Evolutionary conservation across 2,888 invertebrate species (phyloP), one percentile per base, ranked within the genome.

Genomic region (Spodoptera exigua): DNA sequence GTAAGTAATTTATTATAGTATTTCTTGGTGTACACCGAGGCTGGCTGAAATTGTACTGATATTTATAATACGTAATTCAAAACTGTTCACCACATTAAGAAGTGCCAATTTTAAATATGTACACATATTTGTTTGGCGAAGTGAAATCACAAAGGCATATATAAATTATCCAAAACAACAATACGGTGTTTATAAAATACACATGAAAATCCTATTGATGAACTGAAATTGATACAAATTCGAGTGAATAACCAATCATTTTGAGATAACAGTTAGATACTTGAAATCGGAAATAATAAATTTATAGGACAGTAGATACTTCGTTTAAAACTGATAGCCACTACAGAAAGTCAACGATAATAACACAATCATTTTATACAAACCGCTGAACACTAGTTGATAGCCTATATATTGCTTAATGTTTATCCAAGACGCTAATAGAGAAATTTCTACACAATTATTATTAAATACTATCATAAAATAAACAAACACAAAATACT

Each of bases 371-470:
- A 51, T 39, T 65, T 54, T 37, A 63, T 61, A 59, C 59, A 44
- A 56, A 61, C 46, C 60, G 52, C 18, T 62, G 49, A 60, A 56
- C 52, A 41, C 37, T 18, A 65, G 32, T 63, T 39, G 60, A 78
- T 72, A 65, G 59, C 69, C 65, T 66, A 66, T 66, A 70, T 73
- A 73, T 65, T 66, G 43, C 49, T 51, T n/a, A 51, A 40, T 44
- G 60, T 72, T 68, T 74, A 63, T 70, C 49, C 46, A 41, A 58
- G 57, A 44, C 52, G 61, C 46, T 57, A 69, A 69, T 63, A 63
- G 48, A 75, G 51, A 65, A 67, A 74, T 78, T 56, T 55, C 78
- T 61, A 46, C 61, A 80, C 65, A 67, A 61, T 70, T 16, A 61
- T 64, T 61, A 74, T 52, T 55, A 54, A 62, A 49, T 43, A 45